Evolutionary conservation across 2,113 vertebrate genomes (phyloP).

Genomic region (Hypocryptadius cinnamomeus): DNA sequence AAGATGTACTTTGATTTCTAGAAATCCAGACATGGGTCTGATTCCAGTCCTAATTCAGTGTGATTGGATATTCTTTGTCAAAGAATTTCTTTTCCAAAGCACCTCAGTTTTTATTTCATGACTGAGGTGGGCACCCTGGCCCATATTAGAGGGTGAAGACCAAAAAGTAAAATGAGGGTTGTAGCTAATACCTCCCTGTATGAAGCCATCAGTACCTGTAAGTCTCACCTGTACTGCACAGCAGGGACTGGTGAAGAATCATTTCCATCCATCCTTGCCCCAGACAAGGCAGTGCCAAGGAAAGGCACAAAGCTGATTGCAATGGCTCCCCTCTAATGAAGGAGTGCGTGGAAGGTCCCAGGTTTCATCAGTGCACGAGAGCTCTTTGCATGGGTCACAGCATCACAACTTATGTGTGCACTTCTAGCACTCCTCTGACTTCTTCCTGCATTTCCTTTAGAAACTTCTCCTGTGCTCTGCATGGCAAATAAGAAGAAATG

Average conservation of each 20-base stretch:
- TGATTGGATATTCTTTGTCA: background rate
- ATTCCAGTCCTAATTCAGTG: background rate
- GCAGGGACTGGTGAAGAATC: too few species aligned
- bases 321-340: background rate
- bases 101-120: background rate
- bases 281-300: background rate
- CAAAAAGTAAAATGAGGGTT: background rate
- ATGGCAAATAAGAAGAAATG: background rate
- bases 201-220: background rate
- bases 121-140: background rate
- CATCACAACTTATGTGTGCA: background rate
- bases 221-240: background rate
- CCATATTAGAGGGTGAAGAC: rapidly evolving
- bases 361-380: background rate
- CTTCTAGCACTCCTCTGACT: background rate
- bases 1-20: background rate
- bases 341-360: background rate
- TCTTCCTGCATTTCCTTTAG: background rate
- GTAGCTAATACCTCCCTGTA: background rate
- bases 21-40: background rate
- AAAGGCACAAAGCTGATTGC: background rate
- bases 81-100: background rate
- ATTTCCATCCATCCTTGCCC: background rate
- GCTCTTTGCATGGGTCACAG: background rate
- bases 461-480: background rate